These are phyloP conservation scores for Gyrodactylus bullatarudis DNA, from an alignment of 1,140 invertebrate species.

Conservation along the genomic window DNA sequence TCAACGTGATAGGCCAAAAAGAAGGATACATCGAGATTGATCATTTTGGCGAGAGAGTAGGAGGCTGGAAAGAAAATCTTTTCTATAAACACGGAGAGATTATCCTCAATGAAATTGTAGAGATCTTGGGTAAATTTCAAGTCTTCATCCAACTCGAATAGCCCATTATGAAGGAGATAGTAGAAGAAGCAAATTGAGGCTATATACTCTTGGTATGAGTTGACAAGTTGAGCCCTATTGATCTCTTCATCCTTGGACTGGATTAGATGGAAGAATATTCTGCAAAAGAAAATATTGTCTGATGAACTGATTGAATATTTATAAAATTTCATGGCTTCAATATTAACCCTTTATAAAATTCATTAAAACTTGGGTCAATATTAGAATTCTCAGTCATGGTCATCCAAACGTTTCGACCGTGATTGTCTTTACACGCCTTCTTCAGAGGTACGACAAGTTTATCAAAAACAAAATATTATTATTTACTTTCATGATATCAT, in stretches of 20 bases:
- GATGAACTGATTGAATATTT: no score
- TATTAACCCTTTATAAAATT: no score
- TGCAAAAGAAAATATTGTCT: no score
- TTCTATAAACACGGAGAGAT: background rate
- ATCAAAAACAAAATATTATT: no score
- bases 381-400: no score
- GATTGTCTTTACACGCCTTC: no score
- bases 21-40: background rate
- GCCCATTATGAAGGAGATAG: background rate
- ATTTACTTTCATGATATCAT: no score
- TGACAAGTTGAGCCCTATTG: background rate
- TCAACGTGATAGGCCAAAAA: background rate
- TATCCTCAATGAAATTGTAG: background rate
- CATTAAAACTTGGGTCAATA: no score
- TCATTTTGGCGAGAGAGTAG: background rate
- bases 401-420: no score
- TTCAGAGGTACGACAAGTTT: no score
- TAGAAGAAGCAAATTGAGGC: background rate
- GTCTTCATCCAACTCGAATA: background rate
- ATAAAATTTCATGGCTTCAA: no score
- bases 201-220: background rate
- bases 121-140: background rate
- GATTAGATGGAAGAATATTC: background rate
- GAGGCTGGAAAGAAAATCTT: background rate
- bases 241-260: background rate